A percentile compares a stretch with the other conserved stretches of the same genome.
phyloP scores from a whole-genome alignment of 2,888 invertebrate species.

The Clistopyga incitator region DNA sequence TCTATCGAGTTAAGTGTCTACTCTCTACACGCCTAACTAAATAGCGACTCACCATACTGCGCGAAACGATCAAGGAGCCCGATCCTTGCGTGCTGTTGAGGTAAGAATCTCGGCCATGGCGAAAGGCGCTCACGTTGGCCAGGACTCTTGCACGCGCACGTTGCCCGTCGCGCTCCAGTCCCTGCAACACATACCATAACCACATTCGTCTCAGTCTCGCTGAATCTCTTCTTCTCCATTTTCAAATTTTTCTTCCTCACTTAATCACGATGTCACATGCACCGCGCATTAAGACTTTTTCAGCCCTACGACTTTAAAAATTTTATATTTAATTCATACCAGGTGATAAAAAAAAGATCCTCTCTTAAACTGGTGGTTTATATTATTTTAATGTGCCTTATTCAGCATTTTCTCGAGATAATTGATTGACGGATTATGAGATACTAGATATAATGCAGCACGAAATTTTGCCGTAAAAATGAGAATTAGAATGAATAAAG shows the following conservation, averaged over 20 bases:
- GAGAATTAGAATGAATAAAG: background rate
- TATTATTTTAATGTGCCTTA: background rate
- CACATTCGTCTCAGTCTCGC: constrained; percentile 61
- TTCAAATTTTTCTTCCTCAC: constrained; percentile 23
- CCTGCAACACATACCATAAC: constrained; percentile 80
- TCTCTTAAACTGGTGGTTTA: background rate
- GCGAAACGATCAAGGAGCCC: constrained; percentile 81
- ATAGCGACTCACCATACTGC: constrained; percentile 81
- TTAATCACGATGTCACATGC: constrained; percentile 28
- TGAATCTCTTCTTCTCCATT: constrained; percentile 15
- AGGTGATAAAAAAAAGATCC: too few relatives aligned
- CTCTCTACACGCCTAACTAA: constrained; percentile 26
- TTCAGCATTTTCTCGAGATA: background rate
- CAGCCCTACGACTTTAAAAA: background rate
- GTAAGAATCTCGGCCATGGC: constrained; percentile 77
- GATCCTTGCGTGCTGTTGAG: constrained; percentile 80
- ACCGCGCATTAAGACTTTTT: background rate
- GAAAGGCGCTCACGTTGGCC: constrained; percentile 83
- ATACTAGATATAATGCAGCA: too few relatives aligned
- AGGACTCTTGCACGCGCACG: constrained; percentile 83
- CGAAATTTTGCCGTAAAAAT: background rate
- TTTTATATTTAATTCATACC: background rate
- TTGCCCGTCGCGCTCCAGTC: constrained; percentile 84
- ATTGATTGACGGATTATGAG: background rate
- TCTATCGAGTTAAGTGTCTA: constrained; percentile 8